Percentiles rank a stretch among this genome's conserved stretches.
phyloP scores from a whole-genome alignment of 2,888 invertebrate species.

The Choreutis nemorana region DNA sequence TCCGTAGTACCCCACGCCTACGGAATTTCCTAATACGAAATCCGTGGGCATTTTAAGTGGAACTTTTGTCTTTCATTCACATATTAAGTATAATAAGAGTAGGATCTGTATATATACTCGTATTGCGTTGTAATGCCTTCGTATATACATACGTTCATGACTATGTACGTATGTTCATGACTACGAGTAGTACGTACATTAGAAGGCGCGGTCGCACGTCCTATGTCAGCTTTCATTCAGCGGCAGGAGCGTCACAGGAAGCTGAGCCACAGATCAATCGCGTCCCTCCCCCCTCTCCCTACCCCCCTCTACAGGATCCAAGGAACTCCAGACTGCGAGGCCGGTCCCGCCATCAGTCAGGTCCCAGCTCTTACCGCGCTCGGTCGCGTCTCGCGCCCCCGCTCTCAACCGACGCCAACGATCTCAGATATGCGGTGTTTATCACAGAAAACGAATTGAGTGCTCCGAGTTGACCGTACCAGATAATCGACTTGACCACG shows the following conservation, averaged over 20 bases:
- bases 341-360: conserved; percentile 27
- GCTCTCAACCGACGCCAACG: conserved; percentile 19
- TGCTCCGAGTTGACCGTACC: conserved; percentile 26
- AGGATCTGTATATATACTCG: too few relatives aligned
- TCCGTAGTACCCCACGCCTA: too few relatives aligned
- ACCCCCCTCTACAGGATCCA: conserved; percentile 21
- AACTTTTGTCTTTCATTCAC: too few relatives aligned
- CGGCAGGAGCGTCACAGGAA: conserved; percentile 35
- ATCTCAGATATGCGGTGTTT: conserved; percentile 45
- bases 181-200: too few relatives aligned
- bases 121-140: too few relatives aligned
- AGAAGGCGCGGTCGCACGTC: conserved; percentile 21
- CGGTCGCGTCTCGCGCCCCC: conserved; percentile 21
- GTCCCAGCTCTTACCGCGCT: conserved; percentile 20
- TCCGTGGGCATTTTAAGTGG: too few relatives aligned
- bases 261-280: conserved; percentile 51
- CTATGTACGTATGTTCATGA: too few relatives aligned
- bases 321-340: conserved; percentile 28
- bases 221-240: conserved; percentile 40
- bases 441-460: conserved; percentile 24
- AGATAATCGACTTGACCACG: conserved; percentile 22
- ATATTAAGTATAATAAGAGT: too few relatives aligned
- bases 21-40: too few relatives aligned
- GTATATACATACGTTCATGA: too few relatives aligned
- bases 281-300: conserved; percentile 23